Conservation (phyloP, 2,888 invertebrate genomes). For the Pedicia rivosa region DNA sequence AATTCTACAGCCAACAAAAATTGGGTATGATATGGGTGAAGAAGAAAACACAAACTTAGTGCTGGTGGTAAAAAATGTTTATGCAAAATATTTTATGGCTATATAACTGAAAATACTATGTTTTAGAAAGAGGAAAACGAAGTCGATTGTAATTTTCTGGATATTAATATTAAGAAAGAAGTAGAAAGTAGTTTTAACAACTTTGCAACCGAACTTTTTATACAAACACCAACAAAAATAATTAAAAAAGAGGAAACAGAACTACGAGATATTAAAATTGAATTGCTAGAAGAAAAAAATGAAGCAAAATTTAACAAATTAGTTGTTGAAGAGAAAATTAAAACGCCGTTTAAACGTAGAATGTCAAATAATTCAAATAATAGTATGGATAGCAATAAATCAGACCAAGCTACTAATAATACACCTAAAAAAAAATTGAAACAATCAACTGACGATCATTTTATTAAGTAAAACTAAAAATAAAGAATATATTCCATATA, state of each 20-base stretch:
- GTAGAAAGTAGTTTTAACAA: neutral
- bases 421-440: neutral
- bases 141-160: neutral
- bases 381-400: constrained; percentile 5
- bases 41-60: neutral
- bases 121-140: neutral
- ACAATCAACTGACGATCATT: neutral
- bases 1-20: too few species aligned
- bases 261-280: neutral
- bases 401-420: neutral
- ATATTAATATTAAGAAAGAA: neutral
- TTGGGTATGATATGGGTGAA: neutral
- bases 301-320: constrained; percentile 28
- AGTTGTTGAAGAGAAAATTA: constrained; percentile 27
- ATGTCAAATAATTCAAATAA: constrained; percentile 23
- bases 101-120: neutral
- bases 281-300: constrained; percentile 15
- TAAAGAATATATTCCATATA: too few species aligned
- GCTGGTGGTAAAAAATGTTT: neutral
- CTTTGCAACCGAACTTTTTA: too few species aligned
- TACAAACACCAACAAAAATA: too few species aligned
- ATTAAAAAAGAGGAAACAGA: too few species aligned
- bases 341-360: constrained; percentile 29
- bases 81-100: neutral
- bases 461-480: neutral